Percentiles rank a stretch among this genome's conserved stretches.
Evolutionary conservation across 2,797 vertebrate genomes (phyloP).

Genomic region (Crossoptilon crossoptilon): DNA sequence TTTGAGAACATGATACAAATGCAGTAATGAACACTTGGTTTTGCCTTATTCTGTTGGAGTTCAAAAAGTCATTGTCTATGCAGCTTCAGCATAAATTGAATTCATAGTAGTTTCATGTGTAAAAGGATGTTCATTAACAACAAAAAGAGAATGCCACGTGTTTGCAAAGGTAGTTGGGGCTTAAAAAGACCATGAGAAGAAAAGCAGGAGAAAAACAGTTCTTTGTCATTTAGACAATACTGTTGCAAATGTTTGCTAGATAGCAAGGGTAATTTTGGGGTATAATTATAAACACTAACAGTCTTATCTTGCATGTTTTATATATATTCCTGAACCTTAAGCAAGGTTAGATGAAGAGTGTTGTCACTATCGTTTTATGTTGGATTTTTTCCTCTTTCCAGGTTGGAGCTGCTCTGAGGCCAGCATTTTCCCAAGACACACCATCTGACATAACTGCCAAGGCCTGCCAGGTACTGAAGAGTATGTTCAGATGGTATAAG

Average conservation of each 20-base stretch:
- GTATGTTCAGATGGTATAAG: not conserved
- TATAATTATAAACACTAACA: not conserved
- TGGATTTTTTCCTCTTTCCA: conserved; percentile 63
- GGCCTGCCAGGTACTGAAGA: conserved; percentile 92
- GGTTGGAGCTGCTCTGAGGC: conserved; percentile 97
- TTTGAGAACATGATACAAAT: not conserved
- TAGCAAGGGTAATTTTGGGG: not conserved
- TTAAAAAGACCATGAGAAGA: not conserved
- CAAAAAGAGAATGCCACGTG: not conserved
- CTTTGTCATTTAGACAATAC: not conserved
- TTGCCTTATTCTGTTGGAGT: not conserved
- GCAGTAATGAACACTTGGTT: not conserved
- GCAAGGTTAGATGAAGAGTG: not conserved
- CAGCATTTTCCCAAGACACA: conserved; percentile 97
- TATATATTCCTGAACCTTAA: not conserved
- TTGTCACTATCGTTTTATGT: not conserved
- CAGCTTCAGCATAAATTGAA: not conserved
- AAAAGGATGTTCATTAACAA: not conserved
- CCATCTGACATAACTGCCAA: conserved; percentile 99
- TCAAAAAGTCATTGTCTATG: not conserved
- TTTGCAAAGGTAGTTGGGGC: not conserved
- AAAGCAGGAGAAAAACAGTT: not conserved
- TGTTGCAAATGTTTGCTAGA: not conserved
- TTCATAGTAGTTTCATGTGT: not conserved
- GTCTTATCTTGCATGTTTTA: not conserved